Conservation (phyloP, 1,140 invertebrate genomes). For the Drosophila pandora region DNA sequence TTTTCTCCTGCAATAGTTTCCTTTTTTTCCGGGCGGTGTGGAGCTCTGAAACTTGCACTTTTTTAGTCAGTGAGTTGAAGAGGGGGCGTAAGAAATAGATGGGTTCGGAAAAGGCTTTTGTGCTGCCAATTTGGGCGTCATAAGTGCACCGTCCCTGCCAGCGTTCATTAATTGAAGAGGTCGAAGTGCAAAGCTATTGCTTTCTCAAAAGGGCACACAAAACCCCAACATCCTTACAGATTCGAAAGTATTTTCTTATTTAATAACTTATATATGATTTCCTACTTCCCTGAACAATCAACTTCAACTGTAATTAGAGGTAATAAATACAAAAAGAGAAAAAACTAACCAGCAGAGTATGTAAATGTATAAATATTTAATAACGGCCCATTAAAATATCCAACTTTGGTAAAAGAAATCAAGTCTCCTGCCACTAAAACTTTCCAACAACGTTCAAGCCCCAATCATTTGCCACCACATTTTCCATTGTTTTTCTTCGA, state of each 20-base stretch:
- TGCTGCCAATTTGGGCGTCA: neutral
- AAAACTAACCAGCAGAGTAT: neutral
- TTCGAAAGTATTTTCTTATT: neutral
- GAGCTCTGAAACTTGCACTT: conserved; percentile 63
- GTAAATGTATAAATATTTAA: conserved; percentile 30
- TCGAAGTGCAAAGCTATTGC: conserved; percentile 16
- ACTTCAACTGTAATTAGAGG: neutral
- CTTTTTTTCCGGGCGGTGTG: conserved; percentile 14
- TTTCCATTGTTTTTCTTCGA: conserved; percentile 38
- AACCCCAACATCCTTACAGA: neutral
- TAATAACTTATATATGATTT: neutral
- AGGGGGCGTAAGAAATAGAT: neutral
- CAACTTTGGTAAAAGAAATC: conserved; percentile 15
- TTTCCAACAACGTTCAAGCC: neutral
- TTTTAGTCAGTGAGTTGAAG: conserved; percentile 23
- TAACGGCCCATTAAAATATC: conserved; percentile 18
- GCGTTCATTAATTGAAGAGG: conserved; percentile 39
- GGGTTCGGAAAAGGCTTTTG: neutral
- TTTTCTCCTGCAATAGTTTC: conserved; percentile 14
- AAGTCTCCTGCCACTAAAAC: neutral
- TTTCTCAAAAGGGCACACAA: conserved; percentile 7
- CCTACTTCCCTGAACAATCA: neutral
- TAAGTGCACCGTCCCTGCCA: conserved; percentile 22
- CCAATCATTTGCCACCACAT: conserved; percentile 8
- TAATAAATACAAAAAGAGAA: neutral